Evolutionary conservation across 2,797 vertebrate genomes (phyloP), one percentile per base, ranked within the genome.

Genomic region (Pantherophis vulpinus): DNA sequence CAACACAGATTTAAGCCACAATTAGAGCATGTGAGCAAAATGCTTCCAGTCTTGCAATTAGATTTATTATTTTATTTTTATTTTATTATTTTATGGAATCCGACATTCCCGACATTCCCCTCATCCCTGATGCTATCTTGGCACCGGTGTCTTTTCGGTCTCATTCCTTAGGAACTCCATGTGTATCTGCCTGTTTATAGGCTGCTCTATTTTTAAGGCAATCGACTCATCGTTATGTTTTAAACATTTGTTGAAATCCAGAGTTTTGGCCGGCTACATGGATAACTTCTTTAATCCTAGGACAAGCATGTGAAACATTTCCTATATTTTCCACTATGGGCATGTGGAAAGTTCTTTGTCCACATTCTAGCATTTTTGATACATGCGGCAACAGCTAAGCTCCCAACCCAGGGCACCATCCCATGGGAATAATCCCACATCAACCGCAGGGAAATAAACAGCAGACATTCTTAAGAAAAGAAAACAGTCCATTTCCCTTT

Each of bases 91-190:
- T 59, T 1, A 58, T 12, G 58, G 27, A 37, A 88, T 11, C 87
- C 56, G 2, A 88, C 23, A 5, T 59, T 88, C 87, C 55, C 1
- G 4, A 88, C 11, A 5, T 59, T 88, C 87, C 55, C 1, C 55
- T 25, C 18, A 0, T 83, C 37, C 20, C 20, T 10, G 37, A 12
- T 47, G 37, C 37, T 23, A 10, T 11, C 18, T 37, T 42, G 70
- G 32, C 37, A 5, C 0, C 0, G 7, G 1, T 74, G 70, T 9
- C 32, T 20, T 20, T 74, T 74, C 3, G 0, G 7, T 11, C 18
- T 23, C 74, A 23, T 79, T 11, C 37, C 4, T 23, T 5, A 11
- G 37, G 37, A 83, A 47, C 20, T 23, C 18, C 20, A 1, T 1
- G 20, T 5, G 20, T 4, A 10, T 42, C 74, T 23, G 18, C 37